Percentiles rank a stretch among this genome's conserved stretches.
Evolutionary conservation across 2,113 vertebrate genomes (phyloP).

Genomic region (Eclectus roratus): DNA sequence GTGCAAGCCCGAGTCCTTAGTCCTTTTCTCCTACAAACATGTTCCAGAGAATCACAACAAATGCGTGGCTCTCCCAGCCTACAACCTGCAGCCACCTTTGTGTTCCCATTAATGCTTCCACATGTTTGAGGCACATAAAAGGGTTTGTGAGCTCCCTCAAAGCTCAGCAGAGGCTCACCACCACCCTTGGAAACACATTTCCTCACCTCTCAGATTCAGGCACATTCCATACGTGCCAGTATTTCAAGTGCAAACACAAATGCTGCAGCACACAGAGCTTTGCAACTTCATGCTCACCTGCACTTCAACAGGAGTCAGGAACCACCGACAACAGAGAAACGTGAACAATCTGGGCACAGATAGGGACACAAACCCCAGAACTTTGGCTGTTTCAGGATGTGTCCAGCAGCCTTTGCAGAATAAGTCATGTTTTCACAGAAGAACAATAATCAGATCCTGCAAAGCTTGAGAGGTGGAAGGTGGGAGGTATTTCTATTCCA

Average conservation of each 20-base stretch:
- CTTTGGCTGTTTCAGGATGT: neutral
- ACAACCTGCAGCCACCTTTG: neutral
- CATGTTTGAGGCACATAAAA: neutral
- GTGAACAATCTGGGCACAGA: neutral
- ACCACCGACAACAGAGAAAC: neutral
- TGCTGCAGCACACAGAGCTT: neutral
- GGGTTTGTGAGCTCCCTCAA: neutral
- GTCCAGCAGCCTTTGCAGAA: neutral
- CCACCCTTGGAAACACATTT: neutral
- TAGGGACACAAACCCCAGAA: neutral
- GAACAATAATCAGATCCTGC: neutral
- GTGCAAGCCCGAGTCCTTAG: neutral
- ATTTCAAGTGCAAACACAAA: neutral
- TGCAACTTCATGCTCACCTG: neutral
- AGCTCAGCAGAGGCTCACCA: neutral
- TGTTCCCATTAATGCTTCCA: neutral
- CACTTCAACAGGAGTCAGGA: neutral
- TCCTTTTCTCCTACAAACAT: neutral
- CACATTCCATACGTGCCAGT: neutral
- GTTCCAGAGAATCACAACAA: neutral
- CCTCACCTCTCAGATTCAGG: neutral
- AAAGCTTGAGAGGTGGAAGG: neutral
- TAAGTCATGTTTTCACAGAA: neutral
- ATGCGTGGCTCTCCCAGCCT: neutral
- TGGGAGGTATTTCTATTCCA: neutral